Evolutionary conservation across 2,888 invertebrate species (phyloP).

Genomic region (Oscheius sp.): DNA sequence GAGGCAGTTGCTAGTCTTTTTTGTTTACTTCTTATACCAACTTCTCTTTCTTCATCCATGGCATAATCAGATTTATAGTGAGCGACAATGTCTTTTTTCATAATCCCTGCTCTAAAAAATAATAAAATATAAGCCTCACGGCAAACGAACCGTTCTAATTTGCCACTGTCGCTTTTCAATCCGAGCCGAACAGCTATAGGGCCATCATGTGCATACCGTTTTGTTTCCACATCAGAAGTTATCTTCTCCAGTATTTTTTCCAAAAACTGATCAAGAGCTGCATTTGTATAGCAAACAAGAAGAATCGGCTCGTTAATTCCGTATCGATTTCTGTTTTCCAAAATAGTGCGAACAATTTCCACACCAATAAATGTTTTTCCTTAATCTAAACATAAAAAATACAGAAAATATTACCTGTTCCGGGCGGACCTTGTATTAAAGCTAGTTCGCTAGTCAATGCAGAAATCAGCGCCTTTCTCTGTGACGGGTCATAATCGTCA

Average conservation of each 20-base stretch:
- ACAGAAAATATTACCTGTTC: constrained; percentile 79
- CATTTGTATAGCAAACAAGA: constrained; percentile 86
- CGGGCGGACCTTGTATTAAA: constrained; percentile 88
- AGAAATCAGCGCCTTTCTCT: constrained; percentile 80
- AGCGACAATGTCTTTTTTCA: background rate
- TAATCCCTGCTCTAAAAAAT: constrained; percentile 5
- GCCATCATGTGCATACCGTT: constrained; percentile 21
- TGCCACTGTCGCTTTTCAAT: constrained; percentile 36
- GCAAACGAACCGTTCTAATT: constrained; percentile 9
- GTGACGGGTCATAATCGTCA: constrained; percentile 79
- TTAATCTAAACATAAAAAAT: background rate
- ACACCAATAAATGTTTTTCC: constrained; percentile 63
- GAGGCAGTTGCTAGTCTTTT: background rate
- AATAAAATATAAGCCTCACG: background rate
- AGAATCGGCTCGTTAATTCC: constrained; percentile 78
- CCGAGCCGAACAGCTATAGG: constrained; percentile 41
- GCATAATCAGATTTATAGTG: constrained; percentile 5
- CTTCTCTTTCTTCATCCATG: constrained; percentile 21
- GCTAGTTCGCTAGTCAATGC: constrained; percentile 82
- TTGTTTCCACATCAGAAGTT: background rate
- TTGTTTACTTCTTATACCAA: background rate
- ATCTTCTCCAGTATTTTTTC: constrained; percentile 76
- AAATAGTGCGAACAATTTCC: constrained; percentile 48
- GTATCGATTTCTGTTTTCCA: constrained; percentile 55
- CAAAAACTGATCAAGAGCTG: constrained; percentile 87